Base-by-base conservation (phyloP, 2,797 vertebrate genomes). In the Chloroceryle inda region DNA sequence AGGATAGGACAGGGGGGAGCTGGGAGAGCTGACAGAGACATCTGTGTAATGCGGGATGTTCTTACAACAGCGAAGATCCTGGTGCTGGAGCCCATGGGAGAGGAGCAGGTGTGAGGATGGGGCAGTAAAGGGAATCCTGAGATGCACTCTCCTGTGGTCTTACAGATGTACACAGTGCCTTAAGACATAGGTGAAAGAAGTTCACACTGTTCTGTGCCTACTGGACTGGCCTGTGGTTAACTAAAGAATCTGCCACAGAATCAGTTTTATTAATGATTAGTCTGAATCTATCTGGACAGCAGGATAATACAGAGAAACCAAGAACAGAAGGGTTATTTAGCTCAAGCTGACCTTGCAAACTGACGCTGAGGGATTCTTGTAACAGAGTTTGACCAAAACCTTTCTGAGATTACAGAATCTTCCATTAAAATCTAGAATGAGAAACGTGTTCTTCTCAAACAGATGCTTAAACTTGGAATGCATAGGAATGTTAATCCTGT, bases 121-220 rank as follows among this genome's bases (percentile, higher is more conserved):
- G 61, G 35, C 66, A 62, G 26, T 47, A 68, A 20, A 42, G 29
- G 33, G 13, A 73, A n/a, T 78, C 21, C 58, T 58, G 86, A 73
- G 13, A 55, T 61, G 40, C 26, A 27, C 20, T 5, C 11, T 80
- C 35, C 2, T 27, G 2, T 63, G 3, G 66, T 88, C 42, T n/a
- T 77, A 35, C 40, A 85, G 44, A 47, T 3, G 3, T 45, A 3
- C 16, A 8, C 45, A 72, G 35, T 45, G 14, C 21, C 31, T 16
- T 44, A 49, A 58, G 24, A 23, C 21, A 9, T 10, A 58, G 22
- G 26, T 62, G 44, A 62, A 59, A 81, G 20, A 64, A 78, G 21
- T 38, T 66, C 2, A 1, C 2, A 0, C 20, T 53, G 35, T 47
- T 93, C 35, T 1, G 0, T 19, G 10, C 26, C 1, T 40, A 23